Evolutionary conservation across 2,888 invertebrate genomes (phyloP), one percentile per base, ranked within the genome.

Genomic region (Trimorus sp.): DNA sequence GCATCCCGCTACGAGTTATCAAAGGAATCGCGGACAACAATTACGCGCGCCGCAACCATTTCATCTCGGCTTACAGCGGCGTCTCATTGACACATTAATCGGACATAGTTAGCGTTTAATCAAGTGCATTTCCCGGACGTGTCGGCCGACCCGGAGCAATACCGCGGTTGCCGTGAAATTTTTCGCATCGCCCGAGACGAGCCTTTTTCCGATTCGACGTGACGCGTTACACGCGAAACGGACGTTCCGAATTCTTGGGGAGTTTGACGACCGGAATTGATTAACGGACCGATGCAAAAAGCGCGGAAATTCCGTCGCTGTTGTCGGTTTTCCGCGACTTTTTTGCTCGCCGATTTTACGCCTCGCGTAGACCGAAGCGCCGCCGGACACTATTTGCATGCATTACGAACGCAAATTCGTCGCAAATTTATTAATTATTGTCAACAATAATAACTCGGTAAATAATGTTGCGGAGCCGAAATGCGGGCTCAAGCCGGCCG

Each of bases 51-150:
- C 79, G 56, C 79, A 79, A 79, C 79, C 60, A 79, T 79, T 79
- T 66, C 66, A 79, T 68, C 73, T 53, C 79, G 49, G 70, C 75
- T 78, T 63, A 51, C 15, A 15, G 40, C 12, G 15, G 6, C 42
- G 45, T 15, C 48, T 63, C 73, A 73, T 63, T 73, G 63, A 73
- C 56, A 56, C 63, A 56, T 56, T 58, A 73, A 73, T 63, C 60
- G 62, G 12, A 45, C 71, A 71, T 62, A 53, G 71, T 62, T 71
- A 62, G 62, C 87, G 84, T 87, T 89, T 89, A 89, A 89, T 90
- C 88, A 90, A 89, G 89, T 86, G 87, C 71, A 71, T 71, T 71
- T 53, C 45, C 65, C 58, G 69, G 38, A 49, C 38, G 48, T 56
- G 56, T 36, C 14, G 54, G n/a, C 26, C 53, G 11, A 26, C 56